Evolutionary conservation across 2,113 vertebrate species (phyloP).

Genomic region (Chaetura pelagica): DNA sequence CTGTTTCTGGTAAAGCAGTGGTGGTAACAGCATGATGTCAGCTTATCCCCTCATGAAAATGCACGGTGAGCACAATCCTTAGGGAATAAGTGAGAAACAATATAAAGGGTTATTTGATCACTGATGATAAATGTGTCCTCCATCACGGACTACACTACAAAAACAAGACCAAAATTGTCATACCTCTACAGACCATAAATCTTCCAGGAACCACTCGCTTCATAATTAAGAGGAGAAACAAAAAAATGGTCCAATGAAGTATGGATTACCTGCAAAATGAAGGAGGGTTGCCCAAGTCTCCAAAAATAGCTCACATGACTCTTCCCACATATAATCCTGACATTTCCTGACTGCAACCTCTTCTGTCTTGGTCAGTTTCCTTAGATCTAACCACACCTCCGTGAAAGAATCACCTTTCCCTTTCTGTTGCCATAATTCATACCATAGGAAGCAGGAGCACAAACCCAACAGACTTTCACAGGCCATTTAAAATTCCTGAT

Average conservation of each 20-base stretch:
- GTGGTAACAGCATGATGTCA: neutral
- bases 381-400: neutral
- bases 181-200: neutral
- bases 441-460: neutral
- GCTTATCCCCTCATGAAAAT: neutral
- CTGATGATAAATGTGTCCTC: neutral
- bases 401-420: neutral
- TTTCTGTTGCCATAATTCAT: neutral
- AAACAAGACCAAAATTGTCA: neutral
- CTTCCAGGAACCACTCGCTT: fast-evolving
- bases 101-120: neutral
- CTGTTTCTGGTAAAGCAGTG: neutral
- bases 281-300: neutral
- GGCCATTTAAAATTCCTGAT: neutral
- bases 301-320: neutral
- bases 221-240: fast-evolving
- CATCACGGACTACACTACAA: neutral
- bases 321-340: neutral
- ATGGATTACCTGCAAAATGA: neutral
- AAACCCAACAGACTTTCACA: neutral
- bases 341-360: neutral
- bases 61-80: neutral
- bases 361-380: neutral
- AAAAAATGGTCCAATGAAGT: neutral
- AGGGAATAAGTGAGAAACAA: neutral